These are phyloP conservation scores for Prolemur simus DNA, from an alignment of 2,113 vertebrate species.

Conservation along the genomic window DNA sequence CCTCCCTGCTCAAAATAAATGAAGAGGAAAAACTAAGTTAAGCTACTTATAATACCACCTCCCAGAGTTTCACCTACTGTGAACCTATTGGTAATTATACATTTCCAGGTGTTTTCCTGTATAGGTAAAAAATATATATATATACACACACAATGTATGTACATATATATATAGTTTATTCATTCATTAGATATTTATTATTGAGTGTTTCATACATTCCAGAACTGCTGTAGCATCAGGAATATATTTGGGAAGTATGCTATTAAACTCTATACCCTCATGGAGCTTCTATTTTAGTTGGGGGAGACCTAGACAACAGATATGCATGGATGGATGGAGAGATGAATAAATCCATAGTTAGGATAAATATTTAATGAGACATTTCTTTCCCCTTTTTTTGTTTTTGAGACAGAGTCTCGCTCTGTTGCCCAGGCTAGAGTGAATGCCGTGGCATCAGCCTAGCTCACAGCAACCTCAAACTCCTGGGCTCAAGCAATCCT, in stretches of 20 bases:
- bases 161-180: not conserved
- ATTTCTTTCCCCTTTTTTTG: no score
- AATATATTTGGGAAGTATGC: not conserved
- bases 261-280: not conserved
- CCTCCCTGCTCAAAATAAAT: not conserved
- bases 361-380: not conserved
- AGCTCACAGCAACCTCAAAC: no score
- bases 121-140: not conserved
- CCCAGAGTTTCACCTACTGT: not conserved
- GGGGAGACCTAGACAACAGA: not conserved
- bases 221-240: not conserved
- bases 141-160: not conserved
- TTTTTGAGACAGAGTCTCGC: no score
- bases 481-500: no score
- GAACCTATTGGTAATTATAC: not conserved
- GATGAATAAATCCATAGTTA: not conserved
- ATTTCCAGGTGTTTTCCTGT: not conserved
- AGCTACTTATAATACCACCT: not conserved
- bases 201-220: not conserved
- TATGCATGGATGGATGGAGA: not conserved
- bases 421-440: no score
- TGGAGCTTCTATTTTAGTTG: not conserved
- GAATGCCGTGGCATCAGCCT: no score
- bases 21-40: not conserved
- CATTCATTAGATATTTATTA: constrained; percentile 22